Evolutionary conservation across 2,113 vertebrate genomes (phyloP).

Genomic region (Seriola rivoliana): DNA sequence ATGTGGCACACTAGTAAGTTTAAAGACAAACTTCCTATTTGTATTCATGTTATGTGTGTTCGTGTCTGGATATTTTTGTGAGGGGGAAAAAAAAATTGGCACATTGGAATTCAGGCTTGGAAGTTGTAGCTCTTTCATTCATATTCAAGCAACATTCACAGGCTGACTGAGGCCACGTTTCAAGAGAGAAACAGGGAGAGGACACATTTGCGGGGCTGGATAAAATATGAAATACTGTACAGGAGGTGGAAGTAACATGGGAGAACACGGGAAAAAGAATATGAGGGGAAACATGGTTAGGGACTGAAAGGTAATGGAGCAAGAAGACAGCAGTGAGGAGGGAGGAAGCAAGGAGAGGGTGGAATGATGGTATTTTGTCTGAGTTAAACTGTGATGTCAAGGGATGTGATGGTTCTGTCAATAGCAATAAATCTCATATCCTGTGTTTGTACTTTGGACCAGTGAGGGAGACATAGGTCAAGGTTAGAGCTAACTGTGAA

Average conservation of each 20-base stretch:
- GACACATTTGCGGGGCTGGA: constrained; percentile 2
- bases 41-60: not conserved
- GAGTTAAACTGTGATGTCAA: constrained; percentile 56
- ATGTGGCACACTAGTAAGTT: not conserved
- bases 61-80: not conserved
- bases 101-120: not conserved
- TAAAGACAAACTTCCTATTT: constrained; percentile 5
- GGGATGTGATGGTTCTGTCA: constrained; percentile 59
- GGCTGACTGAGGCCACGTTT: not conserved
- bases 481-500: constrained; percentile 25
- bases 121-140: constrained; percentile 30
- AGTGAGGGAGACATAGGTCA: constrained; percentile 12
- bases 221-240: constrained; percentile 2
- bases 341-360: constrained; percentile 9
- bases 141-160: constrained; percentile 41
- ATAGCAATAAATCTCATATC: constrained; percentile 62
- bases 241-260: not conserved
- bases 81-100: not conserved
- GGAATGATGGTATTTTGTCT: constrained; percentile 49
- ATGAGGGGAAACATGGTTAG: not conserved
- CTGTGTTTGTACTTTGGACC: constrained; percentile 18
- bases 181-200: not conserved
- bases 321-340: constrained; percentile 5
- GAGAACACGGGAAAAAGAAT: not conserved
- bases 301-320: constrained; percentile 10